Base-by-base conservation (phyloP, 2,888 invertebrate species). In the Sarcophaga caerulescens region DNA sequence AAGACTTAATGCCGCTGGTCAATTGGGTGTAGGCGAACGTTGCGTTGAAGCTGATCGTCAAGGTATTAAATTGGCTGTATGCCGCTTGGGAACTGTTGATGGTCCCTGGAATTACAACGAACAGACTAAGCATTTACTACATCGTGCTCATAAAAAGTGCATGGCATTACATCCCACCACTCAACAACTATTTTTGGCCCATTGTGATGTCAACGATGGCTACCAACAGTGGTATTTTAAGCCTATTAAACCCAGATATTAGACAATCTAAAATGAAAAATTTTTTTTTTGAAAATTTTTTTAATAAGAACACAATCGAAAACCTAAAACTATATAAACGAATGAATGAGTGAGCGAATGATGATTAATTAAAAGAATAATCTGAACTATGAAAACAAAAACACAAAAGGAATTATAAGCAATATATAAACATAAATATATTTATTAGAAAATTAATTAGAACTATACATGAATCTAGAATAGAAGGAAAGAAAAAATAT, bases 81-180 rank as follows among this genome's bases (percentile, higher is more conserved):
- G 99, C 93, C 95, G 97, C 75, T 94, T 98, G 81, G 99, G 99
- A 74, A 97, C 97, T 17, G 98, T 98, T 2, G 97, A 98, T 91
- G 99, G 99, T 0, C 98, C 98, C 0, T 99, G 99, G 99, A 95
- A 96, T 91, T 99, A 97, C 92, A 96, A 98, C 90, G 96, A 96
- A 90, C 95, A 94, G 74, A 95, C 95, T 12, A 95, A 95, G 86
- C 96, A 96, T 23, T 91, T 98, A 21, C 93, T 96, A 68, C 97
- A 98, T 92, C 95, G 96, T 65, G 95, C 96, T 1, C 96, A 96
- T 92, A 95, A 96, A 88, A 96, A 97, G 92, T 98, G 98, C 90
- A 95, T 97, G 92, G 96, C 97, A 0, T 94, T 97, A 69, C 96
- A 98, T 94, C 97, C 98, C 0, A 96, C 96, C 91, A 96, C 96